A percentile compares a stretch with the other conserved stretches of the same genome.
Conservation (phyloP, 2,888 invertebrate genomes). For the Drosophila fulvimacula region DNA sequence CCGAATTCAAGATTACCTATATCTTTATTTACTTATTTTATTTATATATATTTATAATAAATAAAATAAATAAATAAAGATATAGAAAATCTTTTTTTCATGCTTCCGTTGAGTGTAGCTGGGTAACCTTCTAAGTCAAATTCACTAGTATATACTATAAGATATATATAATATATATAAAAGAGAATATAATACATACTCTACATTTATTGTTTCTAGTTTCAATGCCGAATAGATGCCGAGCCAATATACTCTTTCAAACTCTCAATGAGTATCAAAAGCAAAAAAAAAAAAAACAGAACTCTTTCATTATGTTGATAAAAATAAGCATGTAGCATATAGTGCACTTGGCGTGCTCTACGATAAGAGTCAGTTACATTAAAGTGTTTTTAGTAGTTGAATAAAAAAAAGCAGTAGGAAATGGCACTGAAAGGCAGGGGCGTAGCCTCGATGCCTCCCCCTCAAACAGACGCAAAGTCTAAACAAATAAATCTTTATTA, state of each 20-base stretch:
- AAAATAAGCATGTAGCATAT: slow-evolving; percentile 13
- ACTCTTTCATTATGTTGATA: slow-evolving; percentile 36
- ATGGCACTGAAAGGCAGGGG: neutral
- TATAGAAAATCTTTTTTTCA: neutral
- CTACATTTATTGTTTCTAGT: too few species aligned
- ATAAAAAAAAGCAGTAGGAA: neutral
- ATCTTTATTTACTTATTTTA: too few species aligned
- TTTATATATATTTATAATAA: too few species aligned
- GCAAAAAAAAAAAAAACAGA: neutral
- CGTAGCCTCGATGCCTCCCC: neutral
- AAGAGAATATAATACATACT: too few species aligned
- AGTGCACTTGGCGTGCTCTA: slow-evolving; percentile 25
- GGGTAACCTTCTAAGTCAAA: too few species aligned
- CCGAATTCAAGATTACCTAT: too few species aligned
- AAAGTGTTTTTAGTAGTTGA: slow-evolving; percentile 9
- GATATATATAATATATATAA: neutral
- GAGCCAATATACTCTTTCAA: neutral
- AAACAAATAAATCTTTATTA: slow-evolving; percentile 79
- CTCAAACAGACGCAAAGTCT: slow-evolving; percentile 55
- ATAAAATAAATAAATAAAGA: too few species aligned
- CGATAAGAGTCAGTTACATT: slow-evolving; percentile 48
- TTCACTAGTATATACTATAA: neutral
- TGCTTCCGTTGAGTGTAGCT: too few species aligned
- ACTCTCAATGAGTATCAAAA: too few species aligned
- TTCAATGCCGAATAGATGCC: neutral